phyloP scores from a whole-genome alignment of 2,888 invertebrate species.

The Meiosimyza decipiens region DNA sequence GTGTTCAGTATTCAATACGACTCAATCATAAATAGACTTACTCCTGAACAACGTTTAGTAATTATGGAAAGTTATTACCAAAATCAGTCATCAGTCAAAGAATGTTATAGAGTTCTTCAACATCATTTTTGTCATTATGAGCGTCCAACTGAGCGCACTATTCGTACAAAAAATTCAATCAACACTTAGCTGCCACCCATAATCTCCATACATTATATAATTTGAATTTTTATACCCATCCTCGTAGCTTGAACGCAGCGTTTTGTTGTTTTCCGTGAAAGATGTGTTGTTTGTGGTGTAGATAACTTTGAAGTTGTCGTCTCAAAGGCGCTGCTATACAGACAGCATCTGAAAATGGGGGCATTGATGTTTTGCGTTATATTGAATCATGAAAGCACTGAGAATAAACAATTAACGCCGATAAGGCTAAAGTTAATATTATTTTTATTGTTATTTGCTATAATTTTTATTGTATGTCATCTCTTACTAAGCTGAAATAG shows the following conservation, averaged over 20 bases:
- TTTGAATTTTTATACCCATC: not conserved
- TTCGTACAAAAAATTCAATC: not conserved
- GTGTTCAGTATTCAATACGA: too few relatives aligned
- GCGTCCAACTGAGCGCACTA: too few relatives aligned
- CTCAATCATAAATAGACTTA: too few relatives aligned
- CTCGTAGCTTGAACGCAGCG: not conserved
- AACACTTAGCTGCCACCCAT: constrained; percentile 14
- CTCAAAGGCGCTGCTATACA: not conserved
- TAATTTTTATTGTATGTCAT: constrained; percentile 4
- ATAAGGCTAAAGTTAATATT: too few relatives aligned
- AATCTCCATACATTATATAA: not conserved
- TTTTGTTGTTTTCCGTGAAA: not conserved
- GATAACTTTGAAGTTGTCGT: not conserved
- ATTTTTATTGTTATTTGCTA: constrained; percentile 12
- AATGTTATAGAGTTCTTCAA: too few relatives aligned
- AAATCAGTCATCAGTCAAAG: too few relatives aligned
- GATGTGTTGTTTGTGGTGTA: not conserved
- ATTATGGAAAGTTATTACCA: too few relatives aligned
- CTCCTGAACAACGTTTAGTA: too few relatives aligned
- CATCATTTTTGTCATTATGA: too few relatives aligned
- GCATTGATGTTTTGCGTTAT: not conserved
- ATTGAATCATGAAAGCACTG: constrained; percentile 2
- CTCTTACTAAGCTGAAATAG: too few relatives aligned
- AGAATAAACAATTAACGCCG: not conserved
- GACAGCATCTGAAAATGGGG: not conserved